A percentile compares a stretch with the other conserved stretches of the same genome.
These are phyloP conservation scores for Puffinus mauretanicus DNA, from an alignment of 2,113 vertebrate species.

Conservation along the genomic window DNA sequence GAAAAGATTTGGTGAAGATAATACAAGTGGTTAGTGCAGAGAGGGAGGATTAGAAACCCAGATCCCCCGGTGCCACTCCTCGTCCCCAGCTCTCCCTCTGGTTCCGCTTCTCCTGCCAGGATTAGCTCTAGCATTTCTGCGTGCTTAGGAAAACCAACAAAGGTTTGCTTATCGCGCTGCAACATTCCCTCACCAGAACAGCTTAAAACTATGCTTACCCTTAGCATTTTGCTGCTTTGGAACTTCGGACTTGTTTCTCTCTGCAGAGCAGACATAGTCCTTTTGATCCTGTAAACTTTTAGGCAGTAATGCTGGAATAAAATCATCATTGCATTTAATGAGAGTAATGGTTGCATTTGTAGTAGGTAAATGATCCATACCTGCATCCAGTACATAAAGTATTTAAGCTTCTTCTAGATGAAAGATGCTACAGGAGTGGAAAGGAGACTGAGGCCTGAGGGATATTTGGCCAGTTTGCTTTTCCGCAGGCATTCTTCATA, in stretches of 20 bases:
- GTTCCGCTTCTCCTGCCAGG: not conserved
- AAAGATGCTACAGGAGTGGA: not conserved
- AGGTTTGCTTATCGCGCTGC: not conserved
- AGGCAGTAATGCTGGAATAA: not conserved
- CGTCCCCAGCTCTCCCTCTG: not conserved
- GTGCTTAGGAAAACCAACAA: not conserved
- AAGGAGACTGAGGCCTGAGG: not conserved
- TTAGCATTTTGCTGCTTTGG: not conserved
- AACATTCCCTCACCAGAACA: not conserved
- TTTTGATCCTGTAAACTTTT: not conserved
- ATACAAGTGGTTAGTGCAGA: not conserved
- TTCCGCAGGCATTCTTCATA: not conserved
- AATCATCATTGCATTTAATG: not conserved
- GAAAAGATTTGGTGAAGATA: not conserved
- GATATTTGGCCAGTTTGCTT: not conserved
- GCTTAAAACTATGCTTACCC: constrained; percentile 30
- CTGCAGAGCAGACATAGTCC: not conserved
- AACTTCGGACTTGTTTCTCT: not conserved
- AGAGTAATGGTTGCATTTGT: not conserved
- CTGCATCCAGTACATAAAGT: not conserved
- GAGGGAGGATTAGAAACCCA: not conserved
- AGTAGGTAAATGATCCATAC: not conserved
- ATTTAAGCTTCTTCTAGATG: not conserved
- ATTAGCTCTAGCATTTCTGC: constrained; percentile 11
- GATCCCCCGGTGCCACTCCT: not conserved